Evolutionary conservation across 2,113 vertebrate genomes (phyloP).

Genomic region (Acrocephalus arundinaceus): DNA sequence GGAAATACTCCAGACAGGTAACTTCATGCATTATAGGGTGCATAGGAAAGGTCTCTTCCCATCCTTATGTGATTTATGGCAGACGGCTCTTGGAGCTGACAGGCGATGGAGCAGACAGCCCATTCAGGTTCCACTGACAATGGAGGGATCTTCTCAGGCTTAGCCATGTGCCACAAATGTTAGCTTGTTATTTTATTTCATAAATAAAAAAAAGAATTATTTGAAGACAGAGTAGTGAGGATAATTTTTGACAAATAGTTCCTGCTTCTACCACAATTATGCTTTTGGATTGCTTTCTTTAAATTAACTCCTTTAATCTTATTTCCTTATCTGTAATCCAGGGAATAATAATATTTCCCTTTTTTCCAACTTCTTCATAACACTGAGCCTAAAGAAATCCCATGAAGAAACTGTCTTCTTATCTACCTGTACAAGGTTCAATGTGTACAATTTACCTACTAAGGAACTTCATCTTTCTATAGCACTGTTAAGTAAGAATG

Average conservation of each 20-base stretch:
- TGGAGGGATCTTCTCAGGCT: background rate
- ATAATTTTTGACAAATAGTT: background rate
- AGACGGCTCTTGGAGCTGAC: background rate
- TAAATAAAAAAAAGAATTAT: background rate
- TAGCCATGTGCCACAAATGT: background rate
- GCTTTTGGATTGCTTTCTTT: background rate
- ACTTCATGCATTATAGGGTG: background rate
- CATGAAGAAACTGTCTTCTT: background rate
- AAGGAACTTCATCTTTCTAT: background rate
- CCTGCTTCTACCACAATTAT: background rate
- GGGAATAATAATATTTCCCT: background rate
- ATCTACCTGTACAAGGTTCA: background rate
- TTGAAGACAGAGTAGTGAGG: background rate
- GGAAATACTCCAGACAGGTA: background rate
- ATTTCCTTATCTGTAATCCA: background rate
- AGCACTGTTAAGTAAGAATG: background rate
- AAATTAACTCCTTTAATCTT: background rate
- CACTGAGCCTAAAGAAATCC: background rate
- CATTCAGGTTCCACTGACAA: background rate
- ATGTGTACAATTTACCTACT: background rate
- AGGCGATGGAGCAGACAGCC: accelerated
- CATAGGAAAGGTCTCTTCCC: background rate
- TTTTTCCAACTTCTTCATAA: background rate
- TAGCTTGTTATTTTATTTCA: background rate
- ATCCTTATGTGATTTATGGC: background rate